Evolutionary conservation across 2,797 vertebrate genomes (phyloP).

Genomic region (Hephaestus fuliginosus): DNA sequence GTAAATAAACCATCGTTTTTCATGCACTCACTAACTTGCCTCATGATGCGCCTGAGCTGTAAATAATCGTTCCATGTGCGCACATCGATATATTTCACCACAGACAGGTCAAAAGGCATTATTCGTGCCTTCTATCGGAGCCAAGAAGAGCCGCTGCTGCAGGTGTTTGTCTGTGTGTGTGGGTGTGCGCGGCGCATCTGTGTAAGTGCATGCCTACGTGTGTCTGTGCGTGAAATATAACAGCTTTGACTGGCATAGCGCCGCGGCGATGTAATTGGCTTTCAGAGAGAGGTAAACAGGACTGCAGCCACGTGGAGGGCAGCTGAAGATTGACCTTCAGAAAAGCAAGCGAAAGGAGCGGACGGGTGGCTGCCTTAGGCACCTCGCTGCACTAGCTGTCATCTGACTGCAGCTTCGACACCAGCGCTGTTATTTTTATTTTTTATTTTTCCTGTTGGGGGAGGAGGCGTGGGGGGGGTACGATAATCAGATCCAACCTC

Average conservation of each 20-base stretch:
- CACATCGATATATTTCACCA: conserved; percentile 71
- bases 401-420: conserved; percentile 72
- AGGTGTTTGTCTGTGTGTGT: conserved; percentile 68
- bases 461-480: background rate
- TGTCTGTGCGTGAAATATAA: conserved; percentile 67
- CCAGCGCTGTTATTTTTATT: conserved; percentile 61
- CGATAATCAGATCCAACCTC: conserved; percentile 69
- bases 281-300: conserved; percentile 85
- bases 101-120: conserved; percentile 75
- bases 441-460: background rate
- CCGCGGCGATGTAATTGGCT: conserved; percentile 82
- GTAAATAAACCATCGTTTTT: conserved; percentile 75
- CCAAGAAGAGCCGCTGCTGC: conserved; percentile 69
- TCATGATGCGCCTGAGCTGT: conserved; percentile 66
- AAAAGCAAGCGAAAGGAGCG: conserved; percentile 50
- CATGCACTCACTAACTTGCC: conserved; percentile 62
- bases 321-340: conserved; percentile 85
- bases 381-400: conserved; percentile 71
- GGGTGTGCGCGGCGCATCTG: conserved; percentile 34
- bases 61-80: conserved; percentile 68
- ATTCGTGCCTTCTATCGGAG: conserved; percentile 53
- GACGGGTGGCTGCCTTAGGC: conserved; percentile 77
- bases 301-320: conserved; percentile 73
- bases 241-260: conserved; percentile 67
- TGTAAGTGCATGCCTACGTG: conserved; percentile 53